Base-by-base conservation (phyloP, 2,113 vertebrate genomes). In the Pagrus major region DNA sequence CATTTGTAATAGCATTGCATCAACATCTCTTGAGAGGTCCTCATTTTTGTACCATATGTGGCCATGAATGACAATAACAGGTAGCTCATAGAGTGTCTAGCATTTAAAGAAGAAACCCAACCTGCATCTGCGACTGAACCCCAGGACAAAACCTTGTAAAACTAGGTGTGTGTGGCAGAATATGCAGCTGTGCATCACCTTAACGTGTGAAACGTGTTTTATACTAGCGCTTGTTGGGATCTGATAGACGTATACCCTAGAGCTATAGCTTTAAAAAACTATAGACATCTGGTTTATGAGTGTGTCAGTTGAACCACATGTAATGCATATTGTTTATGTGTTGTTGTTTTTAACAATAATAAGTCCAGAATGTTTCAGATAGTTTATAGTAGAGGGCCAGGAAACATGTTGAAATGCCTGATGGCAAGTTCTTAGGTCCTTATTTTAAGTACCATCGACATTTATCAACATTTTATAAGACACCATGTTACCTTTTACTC, bases 381-480 rank as follows among this genome's bases (percentile, higher is more conserved):
- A 14, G 5, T 51, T 73, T 23, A 70, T 25, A 29, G 55, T 15
- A 0, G 47, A 55, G 9, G 55, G n/a, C 55, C 42, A 39, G 35
- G 51, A 70, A 14, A 65, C 16, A 46, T 60, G 65, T 61, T 66
- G 21, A 74, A 27, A 66, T 23, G 27, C 37, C 27, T 55, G 11
- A 65, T 71, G n/a, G 29, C 29, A 39, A 23, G 46, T 59, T 72
- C 44, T 47, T 47, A 35, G 41, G 60, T 87, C 33, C 20, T 56
- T 55, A 60, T 81, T 76, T n/a, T 71, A 52, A 66, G 27, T 60
- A 54, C 49, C 25, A 70, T 72, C 0, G 2, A 75, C 80, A 78
- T 86, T 89, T 86, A 81, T 84, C 75, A 90, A 72, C 59, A 52
- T 86, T 85, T 88, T 80, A 84, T 81, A 78, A 78, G 86, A 72